Evolutionary conservation across 30 jellyfish, hydroid and myxozoan species (phyloP).

Genomic region (Turritopsis rubra): DNA sequence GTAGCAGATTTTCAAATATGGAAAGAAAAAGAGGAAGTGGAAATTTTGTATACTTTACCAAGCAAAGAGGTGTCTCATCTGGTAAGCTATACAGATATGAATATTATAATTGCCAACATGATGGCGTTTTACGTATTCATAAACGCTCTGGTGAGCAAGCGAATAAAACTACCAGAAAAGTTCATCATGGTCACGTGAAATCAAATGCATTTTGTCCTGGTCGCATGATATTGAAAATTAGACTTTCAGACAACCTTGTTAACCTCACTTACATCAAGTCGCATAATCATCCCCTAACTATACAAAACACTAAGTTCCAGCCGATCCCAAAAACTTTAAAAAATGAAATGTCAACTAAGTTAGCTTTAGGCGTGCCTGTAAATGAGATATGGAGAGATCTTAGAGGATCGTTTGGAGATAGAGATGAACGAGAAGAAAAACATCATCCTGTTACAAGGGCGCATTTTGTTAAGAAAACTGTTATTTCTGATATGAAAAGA

Average conservation of each 20-base stretch:
- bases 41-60: not conserved
- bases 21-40: slow-evolving; percentile 8
- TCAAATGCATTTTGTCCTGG: too few species aligned
- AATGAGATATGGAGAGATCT: slow-evolving; percentile 28
- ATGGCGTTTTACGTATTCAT: too few species aligned
- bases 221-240: too few species aligned
- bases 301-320: too few species aligned
- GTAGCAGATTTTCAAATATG: not conserved
- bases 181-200: too few species aligned
- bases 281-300: too few species aligned
- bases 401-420: slow-evolving; percentile 19
- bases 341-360: slow-evolving; percentile 18
- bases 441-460: not conserved
- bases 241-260: too few species aligned
- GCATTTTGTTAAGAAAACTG: slow-evolving; percentile 2
- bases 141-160: not conserved
- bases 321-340: slow-evolving; percentile 31
- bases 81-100: too few species aligned
- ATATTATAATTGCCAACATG: too few species aligned
- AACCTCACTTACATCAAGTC: too few species aligned
- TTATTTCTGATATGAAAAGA: too few species aligned
- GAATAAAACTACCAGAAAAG: slow-evolving; percentile 16
- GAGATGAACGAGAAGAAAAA: slow-evolving; percentile 23
- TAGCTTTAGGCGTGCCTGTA: slow-evolving; percentile 26
- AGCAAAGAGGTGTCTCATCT: too few species aligned